phyloP scores from a whole-genome alignment of 1,140 invertebrate genomes.

The Neodiprion virginianus region DNA sequence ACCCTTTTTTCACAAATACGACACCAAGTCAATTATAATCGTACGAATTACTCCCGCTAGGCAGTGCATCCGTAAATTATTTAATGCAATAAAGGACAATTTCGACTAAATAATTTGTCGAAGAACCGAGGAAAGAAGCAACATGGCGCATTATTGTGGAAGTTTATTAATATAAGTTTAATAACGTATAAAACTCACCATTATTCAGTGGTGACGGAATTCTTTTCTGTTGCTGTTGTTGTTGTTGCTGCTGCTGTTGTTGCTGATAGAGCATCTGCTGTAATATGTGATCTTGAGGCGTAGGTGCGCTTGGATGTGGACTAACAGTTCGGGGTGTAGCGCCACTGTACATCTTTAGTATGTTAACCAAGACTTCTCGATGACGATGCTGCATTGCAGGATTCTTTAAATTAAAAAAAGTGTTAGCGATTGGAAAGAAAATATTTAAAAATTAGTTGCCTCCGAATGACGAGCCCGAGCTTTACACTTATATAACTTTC shows the following conservation, averaged over 20 bases:
- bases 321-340: constrained; percentile 62
- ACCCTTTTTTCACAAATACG: too few species aligned
- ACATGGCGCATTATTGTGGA: too few species aligned
- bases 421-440: constrained; percentile 4
- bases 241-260: constrained; percentile 52
- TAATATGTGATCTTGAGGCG: constrained; percentile 53
- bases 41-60: too few species aligned
- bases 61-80: too few species aligned
- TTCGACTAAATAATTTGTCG: too few species aligned
- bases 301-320: constrained; percentile 55
- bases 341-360: constrained; percentile 67
- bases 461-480: background rate
- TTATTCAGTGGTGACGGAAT: constrained; percentile 63
- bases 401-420: constrained; percentile 57
- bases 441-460: constrained; percentile 6
- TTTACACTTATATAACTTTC: too few species aligned
- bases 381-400: constrained; percentile 74
- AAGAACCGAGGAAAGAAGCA: too few species aligned
- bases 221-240: constrained; percentile 49
- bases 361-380: constrained; percentile 74
- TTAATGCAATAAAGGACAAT: too few species aligned
- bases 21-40: too few species aligned
- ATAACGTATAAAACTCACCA: constrained; percentile 42
- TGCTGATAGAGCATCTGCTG: constrained; percentile 56
- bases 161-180: constrained; percentile 10